Evolutionary conservation across 2,113 vertebrate genomes (phyloP), one percentile per base, ranked within the genome.

Genomic region (Jacana jacana): DNA sequence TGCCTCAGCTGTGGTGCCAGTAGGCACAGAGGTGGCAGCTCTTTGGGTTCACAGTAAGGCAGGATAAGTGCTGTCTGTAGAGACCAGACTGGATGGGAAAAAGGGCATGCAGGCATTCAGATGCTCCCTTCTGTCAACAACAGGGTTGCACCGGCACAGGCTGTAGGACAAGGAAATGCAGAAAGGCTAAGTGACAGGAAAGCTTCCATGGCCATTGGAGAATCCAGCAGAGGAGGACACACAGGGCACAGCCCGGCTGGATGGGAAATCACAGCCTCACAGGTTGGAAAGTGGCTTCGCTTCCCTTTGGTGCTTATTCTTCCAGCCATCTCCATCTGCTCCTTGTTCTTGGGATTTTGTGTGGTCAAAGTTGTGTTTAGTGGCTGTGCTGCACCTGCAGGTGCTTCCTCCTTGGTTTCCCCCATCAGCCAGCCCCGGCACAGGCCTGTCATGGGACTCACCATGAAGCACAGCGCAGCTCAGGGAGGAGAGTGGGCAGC

Each of bases 241-340:
- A 0, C 17, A 2, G 6, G 12, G 8, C 15, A 17, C 37, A 70
- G 81, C 10, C 37, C 1, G 0, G 39, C n/a, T n/a, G 63, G 15
- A 7, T 49, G n/a, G 28, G 31, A 35, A 84, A 51, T 64, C 28
- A 17, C 15, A 33, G 31, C 40, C 51, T 35, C 35, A 55, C 7
- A 40, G 76, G 9, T 2, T 63, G 76, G 60, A 65, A 70, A 44
- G 13, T 13, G 8, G 11, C 46, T 79, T 61, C 33, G 15, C 0
- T 51, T 63, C 48, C 17, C n/a, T 22, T 48, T 48, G 52, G 14
- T 69, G 13, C 12, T 37, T 11, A 3, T 44, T 52, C 23, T 24
- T 93, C 6, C 63, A 80, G 58, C 17, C 40, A 27, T 54, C 2
- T 42, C 61, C 35, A 9, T 3, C 23, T 18, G 31, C 46, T 85